Percentiles rank a stretch among this genome's conserved stretches.
Conservation (phyloP, 2,113 vertebrate genomes). For the Origma solitaria region DNA sequence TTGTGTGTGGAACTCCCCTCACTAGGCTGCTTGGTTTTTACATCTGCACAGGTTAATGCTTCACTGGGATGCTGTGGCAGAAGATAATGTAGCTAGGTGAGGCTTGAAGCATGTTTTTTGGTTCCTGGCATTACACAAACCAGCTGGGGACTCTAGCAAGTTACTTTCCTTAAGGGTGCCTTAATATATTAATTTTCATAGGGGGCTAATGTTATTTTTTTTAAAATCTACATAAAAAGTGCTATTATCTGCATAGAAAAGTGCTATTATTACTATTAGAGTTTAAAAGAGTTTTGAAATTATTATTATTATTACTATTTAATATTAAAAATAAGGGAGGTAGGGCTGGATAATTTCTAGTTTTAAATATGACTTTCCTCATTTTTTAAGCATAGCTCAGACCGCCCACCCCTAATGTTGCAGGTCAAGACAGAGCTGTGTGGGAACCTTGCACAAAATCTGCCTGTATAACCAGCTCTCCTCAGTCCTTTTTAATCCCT, state of each 20-base stretch:
- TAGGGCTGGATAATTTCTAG: slow-evolving; percentile 1
- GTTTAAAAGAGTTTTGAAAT: background rate
- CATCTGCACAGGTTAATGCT: background rate
- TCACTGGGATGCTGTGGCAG: background rate
- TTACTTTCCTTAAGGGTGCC: background rate
- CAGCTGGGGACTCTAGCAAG: background rate
- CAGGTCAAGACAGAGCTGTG: slow-evolving; percentile 48
- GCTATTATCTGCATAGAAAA: background rate
- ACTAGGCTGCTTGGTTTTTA: fast-evolving
- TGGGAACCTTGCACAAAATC: slow-evolving; percentile 34
- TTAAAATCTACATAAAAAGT: background rate
- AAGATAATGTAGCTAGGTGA: background rate
- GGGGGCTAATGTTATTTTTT: background rate
- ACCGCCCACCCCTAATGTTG: background rate
- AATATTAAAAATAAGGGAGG: background rate
- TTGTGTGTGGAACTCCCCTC: background rate
- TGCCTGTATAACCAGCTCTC: slow-evolving; percentile 36
- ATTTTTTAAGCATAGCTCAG: slow-evolving; percentile 23
- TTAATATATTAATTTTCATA: background rate
- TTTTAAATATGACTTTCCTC: slow-evolving; percentile 4
- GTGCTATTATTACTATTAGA: background rate
- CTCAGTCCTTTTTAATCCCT: slow-evolving; percentile 41
- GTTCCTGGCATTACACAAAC: background rate
- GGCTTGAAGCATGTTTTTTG: background rate
- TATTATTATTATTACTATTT: background rate